phyloP scores from a whole-genome alignment of 2,797 vertebrate species.

The Alauda arvensis region DNA sequence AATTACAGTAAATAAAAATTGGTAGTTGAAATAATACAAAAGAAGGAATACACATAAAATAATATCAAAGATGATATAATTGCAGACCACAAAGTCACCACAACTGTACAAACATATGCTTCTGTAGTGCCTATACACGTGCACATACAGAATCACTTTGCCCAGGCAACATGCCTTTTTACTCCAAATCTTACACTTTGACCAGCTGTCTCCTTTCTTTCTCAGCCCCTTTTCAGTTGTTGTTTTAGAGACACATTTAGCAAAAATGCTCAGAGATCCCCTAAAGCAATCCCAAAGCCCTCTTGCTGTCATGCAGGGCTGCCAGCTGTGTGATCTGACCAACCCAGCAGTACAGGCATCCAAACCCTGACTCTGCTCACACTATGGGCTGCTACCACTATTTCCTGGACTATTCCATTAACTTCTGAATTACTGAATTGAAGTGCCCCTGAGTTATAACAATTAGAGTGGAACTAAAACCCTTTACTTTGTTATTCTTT shows the following conservation, averaged over 20 bases:
- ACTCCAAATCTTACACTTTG: neutral
- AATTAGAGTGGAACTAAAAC: neutral
- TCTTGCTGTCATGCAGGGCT: neutral
- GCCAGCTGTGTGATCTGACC: fast-evolving
- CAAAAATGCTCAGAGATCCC: neutral
- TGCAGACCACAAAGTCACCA: neutral
- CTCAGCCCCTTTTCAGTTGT: neutral
- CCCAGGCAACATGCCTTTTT: neutral
- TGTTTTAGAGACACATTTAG: neutral
- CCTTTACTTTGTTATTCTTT: neutral
- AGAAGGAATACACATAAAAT: neutral
- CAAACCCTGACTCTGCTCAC: neutral
- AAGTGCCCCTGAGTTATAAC: neutral
- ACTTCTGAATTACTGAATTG: neutral
- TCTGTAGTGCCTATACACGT: neutral
- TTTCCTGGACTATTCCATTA: neutral
- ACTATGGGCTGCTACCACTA: neutral
- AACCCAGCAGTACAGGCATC: neutral
- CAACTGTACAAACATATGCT: neutral
- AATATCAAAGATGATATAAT: neutral
- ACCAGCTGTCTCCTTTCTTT: neutral
- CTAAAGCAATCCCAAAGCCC: neutral
- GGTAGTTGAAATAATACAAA: neutral
- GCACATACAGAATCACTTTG: neutral
- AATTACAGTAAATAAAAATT: neutral